Base-by-base conservation (phyloP, 2,888 invertebrate species). In the Herminia tarsipennalis region DNA sequence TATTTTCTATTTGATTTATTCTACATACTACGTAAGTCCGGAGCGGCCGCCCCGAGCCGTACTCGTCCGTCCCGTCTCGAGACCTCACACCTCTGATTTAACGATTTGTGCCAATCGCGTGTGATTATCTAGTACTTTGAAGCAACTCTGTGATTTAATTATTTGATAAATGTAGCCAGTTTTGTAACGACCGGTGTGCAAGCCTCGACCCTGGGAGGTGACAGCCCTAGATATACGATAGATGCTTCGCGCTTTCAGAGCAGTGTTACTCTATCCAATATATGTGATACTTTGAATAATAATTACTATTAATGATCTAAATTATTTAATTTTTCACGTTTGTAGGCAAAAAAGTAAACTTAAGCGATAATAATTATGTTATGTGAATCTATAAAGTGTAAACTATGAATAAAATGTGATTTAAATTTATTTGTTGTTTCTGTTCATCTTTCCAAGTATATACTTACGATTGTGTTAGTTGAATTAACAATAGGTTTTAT, bases 241-340 rank as follows among this genome's bases (percentile, higher is more conserved):
- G 85, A 86, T 74, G 88, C 88, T 89, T 88, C 74, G 78, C 83
- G 85, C 87, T 87, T 86, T 67, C 78, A 72, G 83, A 80, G 85
- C 86, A 83, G 79, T 81, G 85, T 82, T 81, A 84, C 78, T 87
- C 88, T 88, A 86, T 88, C 88, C 77, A 77, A 87, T 86, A 82
- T 88, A 83, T 90, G 90, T 90, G 90, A 90, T 90, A 90, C 88
- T 88, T 88, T 88, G 77, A 86, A 88, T 88, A 88, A 87, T 87
- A 83, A 86, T 81, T 88, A 88, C 81, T 84, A 81, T 83, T 86
- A 88, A 86, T 83, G 75, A 88, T 86, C 86, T 90, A 91, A 90
- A 89, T 91, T 91, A 91, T 91, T 89, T 88, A 88, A 88, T 89
- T 89, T 90, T 91, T 89, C 89, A 90, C 88, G 82, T 88, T 88